Conservation (phyloP, 2,888 invertebrate species). For the Nephrotoma guestfalica region DNA sequence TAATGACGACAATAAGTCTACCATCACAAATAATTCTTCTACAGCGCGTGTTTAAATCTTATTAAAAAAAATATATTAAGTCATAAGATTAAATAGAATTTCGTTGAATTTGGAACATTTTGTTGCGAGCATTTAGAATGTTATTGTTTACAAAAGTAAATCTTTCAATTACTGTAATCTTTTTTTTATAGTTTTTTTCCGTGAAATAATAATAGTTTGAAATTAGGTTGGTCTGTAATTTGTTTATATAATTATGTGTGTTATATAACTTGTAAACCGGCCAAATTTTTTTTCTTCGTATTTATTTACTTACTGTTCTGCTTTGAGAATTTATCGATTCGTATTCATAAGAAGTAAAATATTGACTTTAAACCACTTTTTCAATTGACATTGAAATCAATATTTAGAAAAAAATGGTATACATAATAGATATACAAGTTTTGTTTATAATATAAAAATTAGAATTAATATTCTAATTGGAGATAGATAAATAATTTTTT, state of each 20-base stretch:
- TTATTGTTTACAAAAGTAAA: background rate
- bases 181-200: background rate
- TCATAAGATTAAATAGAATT: background rate
- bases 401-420: background rate
- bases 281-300: background rate
- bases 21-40: background rate
- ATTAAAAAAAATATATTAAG: background rate
- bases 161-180: background rate
- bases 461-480: background rate
- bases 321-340: background rate
- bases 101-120: background rate
- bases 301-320: background rate
- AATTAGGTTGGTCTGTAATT: background rate
- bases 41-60: background rate
- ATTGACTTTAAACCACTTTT: background rate
- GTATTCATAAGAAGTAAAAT: background rate
- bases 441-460: background rate
- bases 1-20: background rate
- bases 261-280: background rate
- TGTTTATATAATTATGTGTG: background rate
- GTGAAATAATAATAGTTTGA: background rate
- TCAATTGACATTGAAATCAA: background rate
- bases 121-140: background rate
- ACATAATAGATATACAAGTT: background rate
- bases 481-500: background rate